Base-by-base conservation (phyloP, 2,888 invertebrate species). In the Agriopis marginaria region DNA sequence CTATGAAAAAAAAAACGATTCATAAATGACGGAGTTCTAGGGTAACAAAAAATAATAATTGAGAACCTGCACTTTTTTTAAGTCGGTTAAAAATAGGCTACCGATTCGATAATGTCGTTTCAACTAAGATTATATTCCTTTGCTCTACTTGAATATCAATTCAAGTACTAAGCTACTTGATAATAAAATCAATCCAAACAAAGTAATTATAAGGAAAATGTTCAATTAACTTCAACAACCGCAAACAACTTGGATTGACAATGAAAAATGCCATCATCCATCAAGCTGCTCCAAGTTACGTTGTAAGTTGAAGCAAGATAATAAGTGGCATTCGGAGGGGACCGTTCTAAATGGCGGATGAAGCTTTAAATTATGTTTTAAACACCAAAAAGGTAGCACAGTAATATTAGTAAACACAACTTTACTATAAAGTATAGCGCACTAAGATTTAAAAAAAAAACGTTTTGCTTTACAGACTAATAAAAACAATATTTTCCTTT, bases 241-340 rank as follows among this genome's bases (percentile, higher is more conserved):
- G 63, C 55, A 61, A 62, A 60, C 47, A 53, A 68, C 49, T 62
- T 69, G 67, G 71, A 74, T 74, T 70, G 76, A 76, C 71, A 72
- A 70, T 72, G 71, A 73, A 72, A 67, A 73, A 73, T 70, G 68
- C 58, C 73, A 58, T 70, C 73, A 76, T 76, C 74, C 62, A 76
- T 74, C 74, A 74, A 53, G 58, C 63, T 56, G 71, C 68, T 61
- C 58, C 54, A 68, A 76, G 70, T 72, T 68, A 49, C 47, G 61
- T 56, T 59, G 66, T 55, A 70, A 75, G 50, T 71, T 53, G 53
- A 53, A 42, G n/a, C 47, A 14, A 47, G 39, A 49, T 60, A 59
- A 32, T 51, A 23, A 32, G 23, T 51, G 51, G 17, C 23, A 23
- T 23, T 32, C 6, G 32, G 51, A 12, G 11, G 45, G 45, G 11